Conservation (phyloP, 2,113 vertebrate species). For the Epinephelus fuscoguttatus region DNA sequence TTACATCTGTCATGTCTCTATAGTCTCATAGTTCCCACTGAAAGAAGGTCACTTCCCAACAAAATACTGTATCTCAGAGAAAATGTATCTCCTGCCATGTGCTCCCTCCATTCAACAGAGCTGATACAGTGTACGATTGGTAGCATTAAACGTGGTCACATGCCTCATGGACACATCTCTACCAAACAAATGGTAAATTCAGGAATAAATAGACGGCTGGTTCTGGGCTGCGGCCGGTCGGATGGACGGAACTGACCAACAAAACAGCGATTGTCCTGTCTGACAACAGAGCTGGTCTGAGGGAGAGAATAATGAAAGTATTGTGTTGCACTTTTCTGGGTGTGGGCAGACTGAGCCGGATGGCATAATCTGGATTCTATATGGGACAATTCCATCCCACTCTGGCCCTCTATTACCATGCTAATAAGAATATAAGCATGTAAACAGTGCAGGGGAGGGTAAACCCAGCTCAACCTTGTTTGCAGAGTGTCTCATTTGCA, state of each 20-base stretch:
- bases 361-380: constrained; percentile 80
- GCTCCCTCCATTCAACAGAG: constrained; percentile 6
- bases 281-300: constrained; percentile 75
- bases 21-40: background rate
- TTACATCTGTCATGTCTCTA: background rate
- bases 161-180: constrained; percentile 51
- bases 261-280: constrained; percentile 79
- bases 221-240: constrained; percentile 58
- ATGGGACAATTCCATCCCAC: constrained; percentile 70
- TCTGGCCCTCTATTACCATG: constrained; percentile 30
- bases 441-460: constrained; percentile 6
- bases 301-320: constrained; percentile 78
- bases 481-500: background rate
- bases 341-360: constrained; percentile 71
- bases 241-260: constrained; percentile 71
- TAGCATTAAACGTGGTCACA: constrained; percentile 58
- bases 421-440: constrained; percentile 16
- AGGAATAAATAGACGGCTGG: constrained; percentile 74
- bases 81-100: constrained; percentile 14
- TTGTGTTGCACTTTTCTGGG: constrained; percentile 77
- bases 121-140: constrained; percentile 32
- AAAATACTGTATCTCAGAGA: constrained; percentile 19
- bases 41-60: constrained; percentile 6
- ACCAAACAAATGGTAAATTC: constrained; percentile 77
- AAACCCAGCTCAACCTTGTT: background rate